Conservation (phyloP, 2,113 vertebrate genomes). For the Psettodes erumei region DNA sequence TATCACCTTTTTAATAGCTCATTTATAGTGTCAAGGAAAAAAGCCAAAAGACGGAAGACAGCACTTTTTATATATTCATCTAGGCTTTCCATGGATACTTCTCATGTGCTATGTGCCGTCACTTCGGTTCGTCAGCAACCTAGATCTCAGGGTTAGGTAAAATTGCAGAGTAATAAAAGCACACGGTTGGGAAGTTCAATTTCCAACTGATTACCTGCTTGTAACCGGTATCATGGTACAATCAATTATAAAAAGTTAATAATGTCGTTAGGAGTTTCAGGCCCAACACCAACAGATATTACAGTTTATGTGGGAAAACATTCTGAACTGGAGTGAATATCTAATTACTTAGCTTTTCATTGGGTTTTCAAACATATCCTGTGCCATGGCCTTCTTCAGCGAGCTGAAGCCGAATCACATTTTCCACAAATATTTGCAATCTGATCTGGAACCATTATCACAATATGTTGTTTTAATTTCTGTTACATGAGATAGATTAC, state of each 20-base stretch:
- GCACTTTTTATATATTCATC: background rate
- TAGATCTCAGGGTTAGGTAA: background rate
- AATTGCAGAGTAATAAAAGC: conserved; percentile 32
- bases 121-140: background rate
- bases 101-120: background rate
- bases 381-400: background rate
- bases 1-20: conserved; percentile 21
- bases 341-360: background rate
- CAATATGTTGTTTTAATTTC: background rate
- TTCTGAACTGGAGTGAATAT: background rate
- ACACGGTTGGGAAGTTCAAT: conserved; percentile 32
- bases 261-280: background rate
- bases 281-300: background rate
- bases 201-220: conserved; percentile 1
- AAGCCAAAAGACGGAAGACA: background rate
- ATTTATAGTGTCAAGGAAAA: conserved; percentile 12
- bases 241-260: background rate
- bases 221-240: background rate
- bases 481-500: background rate
- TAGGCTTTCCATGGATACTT: background rate
- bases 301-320: background rate
- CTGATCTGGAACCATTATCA: background rate
- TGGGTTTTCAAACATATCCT: background rate
- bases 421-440: background rate
- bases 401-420: background rate